Base-by-base conservation (phyloP, 2,113 vertebrate species). In the Tupaia chinensis region DNA sequence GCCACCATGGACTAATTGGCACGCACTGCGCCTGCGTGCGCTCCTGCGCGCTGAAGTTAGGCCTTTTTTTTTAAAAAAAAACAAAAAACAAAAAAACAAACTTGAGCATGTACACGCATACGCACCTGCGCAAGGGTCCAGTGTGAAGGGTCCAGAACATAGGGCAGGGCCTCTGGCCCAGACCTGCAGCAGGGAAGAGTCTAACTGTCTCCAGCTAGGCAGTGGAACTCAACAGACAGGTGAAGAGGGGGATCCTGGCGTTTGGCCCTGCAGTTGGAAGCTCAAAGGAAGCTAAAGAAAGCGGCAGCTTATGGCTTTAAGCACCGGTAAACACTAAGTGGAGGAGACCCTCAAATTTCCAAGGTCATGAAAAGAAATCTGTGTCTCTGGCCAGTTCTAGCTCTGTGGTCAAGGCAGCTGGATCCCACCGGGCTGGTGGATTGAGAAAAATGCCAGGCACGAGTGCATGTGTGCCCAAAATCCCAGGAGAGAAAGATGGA, bases 41-140 rank as follows among this genome's bases (percentile, higher is more conserved):
- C 17, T 22, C 19, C 61, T 0, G 0, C 0, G 27, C 68, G 63
- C 66, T 17, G 0, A 3, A 27, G 63, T 17, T 19, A 23, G 54
- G 1, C 44, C 44, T 44, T 44, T 44, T 54, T 7, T 58, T 73
- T 25, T 61, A n/a, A n/a, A 32, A 32, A 32, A 32, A 32, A 32
- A 32, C 32, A 32, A 32, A 32, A 32, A 32, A 32, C 32, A 32
- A 32, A 32, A 32, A 32, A 32, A 32, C 32, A 32, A 44, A 44
- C 44, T 44, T 44, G 3, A 44, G 44, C 44, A 44, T 5, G 44
- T 44, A 44, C 44, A 44, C 44, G 44, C 4, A 44, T 44, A 44
- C 5, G 44, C 44, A 44, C 44, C 44, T 44, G 44, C 44, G 3
- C 44, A 44, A 44, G 44, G 44, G 44, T 44, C 44, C 44, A 44